Evolutionary conservation across 2,797 vertebrate genomes (phyloP).

Genomic region (Podarcis lilfordi): DNA sequence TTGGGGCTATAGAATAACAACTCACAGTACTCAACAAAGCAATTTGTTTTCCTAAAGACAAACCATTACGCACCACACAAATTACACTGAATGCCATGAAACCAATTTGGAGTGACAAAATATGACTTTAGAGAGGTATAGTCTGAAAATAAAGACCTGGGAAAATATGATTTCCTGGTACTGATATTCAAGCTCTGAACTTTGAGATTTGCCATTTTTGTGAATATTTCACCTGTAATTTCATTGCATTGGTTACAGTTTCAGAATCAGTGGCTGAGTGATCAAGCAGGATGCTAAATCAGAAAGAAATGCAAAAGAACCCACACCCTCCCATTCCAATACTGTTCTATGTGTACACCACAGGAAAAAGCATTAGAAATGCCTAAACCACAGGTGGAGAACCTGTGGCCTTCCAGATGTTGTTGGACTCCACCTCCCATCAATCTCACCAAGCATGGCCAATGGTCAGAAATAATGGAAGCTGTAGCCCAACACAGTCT

Average conservation of each 20-base stretch:
- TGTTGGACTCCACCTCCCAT: not conserved
- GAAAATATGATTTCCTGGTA: not conserved
- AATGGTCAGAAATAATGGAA: not conserved
- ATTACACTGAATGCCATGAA: not conserved
- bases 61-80: not conserved
- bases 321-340: not conserved
- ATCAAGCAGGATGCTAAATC: not conserved
- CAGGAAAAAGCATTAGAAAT: not conserved
- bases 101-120: not conserved
- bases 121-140: not conserved
- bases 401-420: not conserved
- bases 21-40: not conserved
- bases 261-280: not conserved
- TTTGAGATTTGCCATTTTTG: not conserved
- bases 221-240: not conserved
- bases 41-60: not conserved
- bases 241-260: not conserved
- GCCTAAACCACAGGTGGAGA: not conserved
- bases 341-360: not conserved
- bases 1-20: not conserved
- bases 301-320: not conserved
- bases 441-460: not conserved
- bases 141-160: not conserved
- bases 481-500: not conserved
- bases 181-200: not conserved